phyloP scores from a whole-genome alignment of 2,888 invertebrate species.

The Chymomyza procnemis region DNA sequence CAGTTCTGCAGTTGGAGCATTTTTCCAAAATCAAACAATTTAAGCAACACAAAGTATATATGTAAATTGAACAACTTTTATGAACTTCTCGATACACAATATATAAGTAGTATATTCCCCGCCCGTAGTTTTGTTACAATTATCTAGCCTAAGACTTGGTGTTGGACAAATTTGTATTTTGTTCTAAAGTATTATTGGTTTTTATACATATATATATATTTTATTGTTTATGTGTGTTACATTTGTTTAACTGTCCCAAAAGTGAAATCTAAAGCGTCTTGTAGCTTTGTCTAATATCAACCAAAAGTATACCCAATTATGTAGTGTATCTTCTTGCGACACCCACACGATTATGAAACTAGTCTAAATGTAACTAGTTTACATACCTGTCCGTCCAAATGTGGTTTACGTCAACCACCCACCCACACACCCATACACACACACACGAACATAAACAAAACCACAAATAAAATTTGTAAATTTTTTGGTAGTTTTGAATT shows the following conservation, averaged over 20 bases:
- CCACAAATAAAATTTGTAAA: conserved; percentile 5
- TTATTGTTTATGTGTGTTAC: conserved; percentile 18
- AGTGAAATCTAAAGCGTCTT: conserved; percentile 9
- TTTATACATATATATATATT: conserved; percentile 12
- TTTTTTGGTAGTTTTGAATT: conserved; percentile 47
- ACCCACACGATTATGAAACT: not conserved
- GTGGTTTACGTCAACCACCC: conserved; percentile 1
- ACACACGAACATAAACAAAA: conserved; percentile 9
- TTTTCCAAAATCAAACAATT: not conserved
- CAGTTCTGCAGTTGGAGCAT: conserved; percentile 1
- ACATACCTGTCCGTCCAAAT: not conserved
- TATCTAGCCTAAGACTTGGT: conserved; percentile 44
- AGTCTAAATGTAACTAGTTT: not conserved
- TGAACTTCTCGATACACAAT: conserved; percentile 16
- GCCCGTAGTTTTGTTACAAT: conserved; percentile 44
- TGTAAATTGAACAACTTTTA: conserved; percentile 42
- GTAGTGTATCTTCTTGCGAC: not conserved
- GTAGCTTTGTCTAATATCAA: conserved; percentile 61
- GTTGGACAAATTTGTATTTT: conserved; percentile 50
- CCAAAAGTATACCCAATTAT: not conserved
- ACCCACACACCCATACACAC: conserved; percentile 39
- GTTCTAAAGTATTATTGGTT: conserved; percentile 42
- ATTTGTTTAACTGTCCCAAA: conserved; percentile 42
- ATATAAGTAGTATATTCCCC: conserved; percentile 10
- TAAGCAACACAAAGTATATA: conserved; percentile 66